Base-by-base conservation (phyloP, 2,888 invertebrate genomes). In the Eupithecia abbreviata region DNA sequence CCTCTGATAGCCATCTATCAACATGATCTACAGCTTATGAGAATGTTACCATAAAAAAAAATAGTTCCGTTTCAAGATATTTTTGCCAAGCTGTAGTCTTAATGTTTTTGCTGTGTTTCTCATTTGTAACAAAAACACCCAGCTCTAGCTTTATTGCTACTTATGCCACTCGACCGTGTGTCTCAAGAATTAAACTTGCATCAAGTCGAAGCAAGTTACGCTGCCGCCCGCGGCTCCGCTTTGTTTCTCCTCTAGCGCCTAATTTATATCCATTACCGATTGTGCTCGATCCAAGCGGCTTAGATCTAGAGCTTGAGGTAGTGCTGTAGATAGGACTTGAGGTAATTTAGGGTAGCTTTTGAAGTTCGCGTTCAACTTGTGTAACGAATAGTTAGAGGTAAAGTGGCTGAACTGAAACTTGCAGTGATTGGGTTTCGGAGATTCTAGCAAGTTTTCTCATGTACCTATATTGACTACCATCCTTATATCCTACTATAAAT, bases 211-310 rank as follows among this genome's bases (percentile, higher is more conserved):
- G 83, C 81, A 84, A 87, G 86, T 86, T 86, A 75, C 80, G 77
- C 81, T 83, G 75, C 76, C 82, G 81, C 82, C 73, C 72, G 77
- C 77, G 72, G 82, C 79, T 79, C 79, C 76, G 82, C 84, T 82
- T 86, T 84, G 85, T 84, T 86, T 75, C 79, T 77, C 82, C 80
- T 79, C 79, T 12, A 43, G 72, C 80, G 65, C 74, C 81, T 85
- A 85, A 87, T 87, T 86, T 87, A 87, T 87, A 84, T 76, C 84
- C 83, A 82, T 82, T 84, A 83, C 80, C 68, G 77, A 84, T 84
- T 76, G 75, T 71, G 18, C 47, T 70, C 62, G 58, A 76, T 78
- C 76, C 75, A 65, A 77, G 71, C 58, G 62, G 73, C 71, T 75
- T 73, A 72, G 75, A 70, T 62, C 62, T 12, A 30, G 30, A 58